Evolutionary conservation across 2,888 invertebrate genomes (phyloP), one percentile per base, ranked within the genome.

Genomic region (Uropetala carovei): DNA sequence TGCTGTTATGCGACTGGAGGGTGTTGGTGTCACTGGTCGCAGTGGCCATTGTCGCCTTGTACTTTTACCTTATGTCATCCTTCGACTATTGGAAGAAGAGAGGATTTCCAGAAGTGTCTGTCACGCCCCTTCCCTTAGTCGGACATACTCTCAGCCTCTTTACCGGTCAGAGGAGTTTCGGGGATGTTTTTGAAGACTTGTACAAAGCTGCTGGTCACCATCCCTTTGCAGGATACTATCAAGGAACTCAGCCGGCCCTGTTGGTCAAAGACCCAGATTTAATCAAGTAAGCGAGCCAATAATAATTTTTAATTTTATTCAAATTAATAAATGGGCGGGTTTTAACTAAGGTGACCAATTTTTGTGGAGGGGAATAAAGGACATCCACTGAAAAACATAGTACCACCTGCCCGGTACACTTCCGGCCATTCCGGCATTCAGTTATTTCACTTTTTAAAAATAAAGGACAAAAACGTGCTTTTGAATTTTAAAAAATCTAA

Each of bases 21-120:
- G 22, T 89, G 60, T 5, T 64, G 18, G 89, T 60, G 16, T 27
- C 59, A 2, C 43, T 89, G 60, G 18, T 18, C 7, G 60, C 60
- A 10, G 60, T 89, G 9, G 30, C 64, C 5, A 2, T 89, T 8
- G 18, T 11, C 8, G 30, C 60, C 64, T 60, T 10, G 1, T 10
- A 16, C 60, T 43, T 89, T 43, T 59, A 60, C 64, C 60, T 30
- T 30, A 89, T 18, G 16, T 64, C 64, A 11, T 14, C 14, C 14
- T 8, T 30, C 14, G 64, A 59, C 27, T 64, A 89, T 13, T 89
- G 89, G 89, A 64, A 89, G 43, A 60, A 64, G 30, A 30, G 89
- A 8, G 89, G 89, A 22, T 64, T 89, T 64, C 89, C 64, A 4
- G 60, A 89, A 30, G 7, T 60, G 7, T 60, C 60, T 60, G 11